Evolutionary conservation across 1,140 invertebrate species (phyloP).

Genomic region (Cataglyphis hispanica): DNA sequence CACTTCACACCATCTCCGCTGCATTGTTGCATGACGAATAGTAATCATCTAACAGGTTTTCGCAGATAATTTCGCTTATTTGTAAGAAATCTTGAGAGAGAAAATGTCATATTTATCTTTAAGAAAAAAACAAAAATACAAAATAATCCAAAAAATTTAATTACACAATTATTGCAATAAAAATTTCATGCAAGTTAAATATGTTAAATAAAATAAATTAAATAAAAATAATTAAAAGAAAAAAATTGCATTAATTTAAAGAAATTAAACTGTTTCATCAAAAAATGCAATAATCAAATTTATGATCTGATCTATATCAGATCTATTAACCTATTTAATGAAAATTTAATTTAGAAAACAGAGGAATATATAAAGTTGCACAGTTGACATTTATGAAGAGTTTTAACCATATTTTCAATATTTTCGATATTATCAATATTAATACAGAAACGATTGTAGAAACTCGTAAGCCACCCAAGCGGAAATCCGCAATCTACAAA

Average conservation of each 20-base stretch:
- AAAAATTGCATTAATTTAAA: too few relatives aligned
- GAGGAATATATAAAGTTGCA: too few relatives aligned
- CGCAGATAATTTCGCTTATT: neutral
- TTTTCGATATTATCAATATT: neutral
- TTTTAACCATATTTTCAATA: neutral
- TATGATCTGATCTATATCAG: too few relatives aligned
- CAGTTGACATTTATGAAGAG: too few relatives aligned
- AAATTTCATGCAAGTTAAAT: neutral
- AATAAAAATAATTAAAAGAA: too few relatives aligned
- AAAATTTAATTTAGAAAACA: too few relatives aligned
- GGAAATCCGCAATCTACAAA: neutral
- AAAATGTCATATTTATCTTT: neutral
- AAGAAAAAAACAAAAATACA: neutral
- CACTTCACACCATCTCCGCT: neutral
- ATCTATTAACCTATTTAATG: too few relatives aligned
- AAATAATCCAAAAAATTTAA: neutral
- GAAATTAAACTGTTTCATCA: too few relatives aligned
- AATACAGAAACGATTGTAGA: neutral
- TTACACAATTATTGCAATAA: neutral
- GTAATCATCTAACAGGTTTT: conserved; percentile 32
- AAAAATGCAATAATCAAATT: too few relatives aligned
- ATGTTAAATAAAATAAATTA: neutral
- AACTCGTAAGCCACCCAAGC: neutral
- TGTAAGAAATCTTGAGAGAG: neutral
- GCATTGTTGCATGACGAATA: conserved; percentile 1